Evolutionary conservation across 2,797 vertebrate genomes (phyloP).

Genomic region (Vultur gryphus): DNA sequence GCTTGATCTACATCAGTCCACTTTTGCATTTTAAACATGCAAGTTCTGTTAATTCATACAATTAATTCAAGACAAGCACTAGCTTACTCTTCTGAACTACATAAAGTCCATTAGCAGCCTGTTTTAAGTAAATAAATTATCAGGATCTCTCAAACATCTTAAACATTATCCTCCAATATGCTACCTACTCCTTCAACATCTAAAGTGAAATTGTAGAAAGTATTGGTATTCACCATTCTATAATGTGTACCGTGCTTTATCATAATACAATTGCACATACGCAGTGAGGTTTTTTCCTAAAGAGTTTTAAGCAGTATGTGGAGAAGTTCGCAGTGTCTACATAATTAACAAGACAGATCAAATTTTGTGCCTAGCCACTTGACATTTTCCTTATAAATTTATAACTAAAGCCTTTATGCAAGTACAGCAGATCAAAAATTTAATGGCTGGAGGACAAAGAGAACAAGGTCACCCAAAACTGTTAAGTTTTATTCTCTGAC

Average conservation of each 20-base stretch:
- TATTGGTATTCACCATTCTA: background rate
- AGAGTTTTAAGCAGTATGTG: background rate
- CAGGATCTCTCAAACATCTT: background rate
- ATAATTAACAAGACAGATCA: background rate
- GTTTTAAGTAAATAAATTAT: background rate
- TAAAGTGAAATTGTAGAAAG: background rate
- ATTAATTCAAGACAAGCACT: background rate
- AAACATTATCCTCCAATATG: background rate
- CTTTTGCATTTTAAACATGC: background rate
- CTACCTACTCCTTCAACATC: background rate
- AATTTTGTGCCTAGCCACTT: background rate
- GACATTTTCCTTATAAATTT: conserved; percentile 25
- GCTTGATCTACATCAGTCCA: background rate
- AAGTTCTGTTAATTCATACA: background rate
- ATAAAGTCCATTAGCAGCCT: background rate
- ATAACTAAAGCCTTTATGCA: conserved; percentile 19
- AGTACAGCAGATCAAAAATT: conserved; percentile 13
- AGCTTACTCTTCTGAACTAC: background rate
- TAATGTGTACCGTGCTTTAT: background rate
- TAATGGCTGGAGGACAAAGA: background rate
- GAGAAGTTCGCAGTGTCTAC: background rate
- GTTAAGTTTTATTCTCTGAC: background rate
- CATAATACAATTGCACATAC: background rate
- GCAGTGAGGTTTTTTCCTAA: background rate
- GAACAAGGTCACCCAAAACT: conserved; percentile 30